Percentiles rank a stretch among this genome's conserved stretches.
phyloP scores from a whole-genome alignment of 2,888 invertebrate species.

The Sphaerophoria rueppellii region DNA sequence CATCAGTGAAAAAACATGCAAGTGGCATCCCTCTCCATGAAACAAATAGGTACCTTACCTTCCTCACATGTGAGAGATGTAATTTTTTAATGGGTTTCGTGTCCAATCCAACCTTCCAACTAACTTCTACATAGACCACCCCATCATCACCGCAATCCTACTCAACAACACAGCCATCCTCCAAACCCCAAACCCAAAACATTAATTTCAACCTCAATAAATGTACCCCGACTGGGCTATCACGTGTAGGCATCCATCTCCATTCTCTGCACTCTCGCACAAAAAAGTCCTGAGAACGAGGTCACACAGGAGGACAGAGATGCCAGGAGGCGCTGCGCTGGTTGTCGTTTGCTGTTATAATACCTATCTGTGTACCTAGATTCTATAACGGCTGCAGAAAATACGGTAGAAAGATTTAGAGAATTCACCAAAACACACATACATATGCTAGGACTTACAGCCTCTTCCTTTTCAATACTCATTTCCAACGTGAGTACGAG shows the following conservation, averaged over 20 bases:
- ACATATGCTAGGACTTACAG: conserved; percentile 20
- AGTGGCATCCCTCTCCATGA: conserved; percentile 3
- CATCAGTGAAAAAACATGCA: no score
- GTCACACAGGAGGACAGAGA: conserved; percentile 69
- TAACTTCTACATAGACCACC: conserved; percentile 39
- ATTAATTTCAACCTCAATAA: conserved; percentile 68
- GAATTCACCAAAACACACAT: conserved; percentile 14
- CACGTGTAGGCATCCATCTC: conserved; percentile 46
- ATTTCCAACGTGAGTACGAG: neutral
- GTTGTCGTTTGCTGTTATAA: neutral
- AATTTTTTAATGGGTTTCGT: conserved; percentile 73
- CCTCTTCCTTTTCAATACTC: conserved; percentile 11
- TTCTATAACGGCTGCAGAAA: conserved; percentile 27
- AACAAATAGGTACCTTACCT: conserved; percentile 37
- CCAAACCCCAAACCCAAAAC: conserved; percentile 43
- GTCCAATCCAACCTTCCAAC: conserved; percentile 30
- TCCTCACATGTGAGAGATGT: conserved; percentile 65
- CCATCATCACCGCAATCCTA: conserved; percentile 30
- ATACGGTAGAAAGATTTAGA: conserved; percentile 52
- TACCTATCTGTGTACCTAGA: neutral
- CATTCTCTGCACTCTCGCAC: conserved; percentile 23
- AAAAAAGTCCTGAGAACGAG: conserved; percentile 63
- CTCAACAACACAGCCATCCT: conserved; percentile 51
- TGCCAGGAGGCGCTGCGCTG: conserved; percentile 39
- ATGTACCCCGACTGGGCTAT: conserved; percentile 49